phyloP scores from a whole-genome alignment of 2,888 invertebrate species.

The Cheilosia vernalis region DNA sequence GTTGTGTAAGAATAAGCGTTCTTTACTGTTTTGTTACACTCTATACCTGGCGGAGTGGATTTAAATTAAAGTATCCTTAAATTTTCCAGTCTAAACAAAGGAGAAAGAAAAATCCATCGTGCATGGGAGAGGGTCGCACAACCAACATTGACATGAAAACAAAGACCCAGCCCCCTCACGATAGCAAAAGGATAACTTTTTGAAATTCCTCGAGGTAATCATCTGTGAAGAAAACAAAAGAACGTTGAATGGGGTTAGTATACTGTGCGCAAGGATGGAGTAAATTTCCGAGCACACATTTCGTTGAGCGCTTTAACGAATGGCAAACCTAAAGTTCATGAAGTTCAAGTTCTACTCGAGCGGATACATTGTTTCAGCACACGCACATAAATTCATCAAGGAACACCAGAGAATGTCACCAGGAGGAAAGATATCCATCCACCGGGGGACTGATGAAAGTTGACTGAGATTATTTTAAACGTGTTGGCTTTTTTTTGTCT shows the following conservation, averaged over 20 bases:
- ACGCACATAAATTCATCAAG: slow-evolving; percentile 41
- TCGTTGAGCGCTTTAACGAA: slow-evolving; percentile 21
- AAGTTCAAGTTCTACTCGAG: slow-evolving; percentile 10
- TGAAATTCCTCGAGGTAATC: slow-evolving; percentile 68
- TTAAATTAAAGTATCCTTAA: slow-evolving; percentile 61
- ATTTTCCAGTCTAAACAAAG: slow-evolving; percentile 50
- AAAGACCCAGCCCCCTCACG: slow-evolving; percentile 11
- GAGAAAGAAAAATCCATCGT: slow-evolving; percentile 9
- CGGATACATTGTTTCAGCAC: slow-evolving; percentile 3
- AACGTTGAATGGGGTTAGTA: slow-evolving; percentile 34
- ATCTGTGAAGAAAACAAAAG: slow-evolving; percentile 64
- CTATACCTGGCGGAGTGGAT: slow-evolving; percentile 23
- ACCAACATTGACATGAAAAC: slow-evolving; percentile 26
- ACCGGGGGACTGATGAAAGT: slow-evolving; percentile 17
- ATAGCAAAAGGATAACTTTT: slow-evolving; percentile 61
- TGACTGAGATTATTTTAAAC: slow-evolving; percentile 22
- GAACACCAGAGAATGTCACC: slow-evolving; percentile 22
- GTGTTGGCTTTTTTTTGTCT: not conserved
- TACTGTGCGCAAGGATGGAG: not conserved
- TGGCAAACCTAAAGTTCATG: slow-evolving; percentile 26
- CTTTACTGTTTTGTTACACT: slow-evolving; percentile 5
- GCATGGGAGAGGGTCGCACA: slow-evolving; percentile 4
- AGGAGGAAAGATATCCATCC: slow-evolving; percentile 8
- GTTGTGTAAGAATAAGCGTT: not conserved
- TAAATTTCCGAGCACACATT: slow-evolving; percentile 31